phyloP scores from a whole-genome alignment of 2,888 invertebrate species.

The Patella depressa region DNA sequence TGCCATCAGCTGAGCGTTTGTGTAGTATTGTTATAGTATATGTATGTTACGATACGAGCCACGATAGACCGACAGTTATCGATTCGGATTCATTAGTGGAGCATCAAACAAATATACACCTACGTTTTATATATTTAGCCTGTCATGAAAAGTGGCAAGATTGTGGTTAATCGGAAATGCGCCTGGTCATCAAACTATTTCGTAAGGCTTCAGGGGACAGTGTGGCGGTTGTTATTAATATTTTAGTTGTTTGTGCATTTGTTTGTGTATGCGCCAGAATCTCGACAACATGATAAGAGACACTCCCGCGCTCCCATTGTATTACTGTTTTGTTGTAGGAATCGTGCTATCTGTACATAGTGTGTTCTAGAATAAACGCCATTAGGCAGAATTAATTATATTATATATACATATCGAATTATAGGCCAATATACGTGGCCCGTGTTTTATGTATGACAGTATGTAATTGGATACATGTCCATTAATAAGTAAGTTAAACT shows the following conservation, averaged over 20 bases:
- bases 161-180: constrained; percentile 10
- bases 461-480: no score
- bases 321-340: no score
- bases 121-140: not conserved
- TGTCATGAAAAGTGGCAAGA: constrained; percentile 2
- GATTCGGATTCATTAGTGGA: not conserved
- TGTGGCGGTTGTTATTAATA: not conserved
- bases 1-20: constrained; percentile 8
- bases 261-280: no score
- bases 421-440: no score
- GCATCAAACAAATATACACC: constrained; percentile 9
- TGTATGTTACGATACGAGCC: constrained; percentile 11
- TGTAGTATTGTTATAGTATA: constrained; percentile 1
- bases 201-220: not conserved
- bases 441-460: no score
- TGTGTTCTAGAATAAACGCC: no score
- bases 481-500: no score
- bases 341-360: no score
- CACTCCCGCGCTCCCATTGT: no score
- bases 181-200: not conserved
- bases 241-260: not conserved
- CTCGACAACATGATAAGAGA: no score
- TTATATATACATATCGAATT: no score
- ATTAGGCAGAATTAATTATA: no score
- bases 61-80: constrained; percentile 5